Evolutionary conservation across 2,888 invertebrate genomes (phyloP).

Genomic region (Pantelozetes paolii): DNA sequence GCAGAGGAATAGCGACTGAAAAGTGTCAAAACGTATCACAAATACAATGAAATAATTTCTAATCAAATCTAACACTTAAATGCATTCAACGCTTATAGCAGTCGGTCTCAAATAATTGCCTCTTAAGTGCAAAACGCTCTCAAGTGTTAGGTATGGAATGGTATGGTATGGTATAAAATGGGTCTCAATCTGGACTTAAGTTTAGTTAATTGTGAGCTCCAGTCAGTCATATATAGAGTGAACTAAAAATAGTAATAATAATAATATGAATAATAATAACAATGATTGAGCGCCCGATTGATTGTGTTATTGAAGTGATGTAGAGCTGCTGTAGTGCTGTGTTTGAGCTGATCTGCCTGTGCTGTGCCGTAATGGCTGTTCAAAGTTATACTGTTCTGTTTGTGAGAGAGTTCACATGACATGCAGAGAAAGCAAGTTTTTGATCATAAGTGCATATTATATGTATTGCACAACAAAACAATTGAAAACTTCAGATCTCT

Average conservation of each 20-base stretch:
- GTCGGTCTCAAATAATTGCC: slow-evolving; percentile 10
- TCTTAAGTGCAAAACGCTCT: slow-evolving; percentile 9
- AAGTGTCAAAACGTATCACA: slow-evolving; percentile 23
- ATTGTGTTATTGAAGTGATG: not conserved
- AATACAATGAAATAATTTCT: slow-evolving; percentile 4
- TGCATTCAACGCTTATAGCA: slow-evolving; percentile 18
- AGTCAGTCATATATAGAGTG: not conserved
- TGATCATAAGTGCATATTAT: slow-evolving; percentile 24
- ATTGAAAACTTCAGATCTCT: slow-evolving; percentile 18
- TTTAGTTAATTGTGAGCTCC: slow-evolving; percentile 6
- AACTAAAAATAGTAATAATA: not conserved
- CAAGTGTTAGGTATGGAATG: not conserved
- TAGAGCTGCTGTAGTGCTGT: not conserved
- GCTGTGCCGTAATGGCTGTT: not conserved
- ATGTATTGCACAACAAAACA: slow-evolving; percentile 28
- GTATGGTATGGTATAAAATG: not conserved
- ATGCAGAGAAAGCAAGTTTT: slow-evolving; percentile 11
- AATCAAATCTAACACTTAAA: slow-evolving; percentile 30
- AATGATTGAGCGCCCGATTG: slow-evolving; percentile 24
- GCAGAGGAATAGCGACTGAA: slow-evolving; percentile 11
- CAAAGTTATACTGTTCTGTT: not conserved
- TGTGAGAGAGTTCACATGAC: slow-evolving; percentile 15
- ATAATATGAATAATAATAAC: not conserved
- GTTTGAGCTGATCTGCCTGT: not conserved
- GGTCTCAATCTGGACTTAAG: not conserved